Evolutionary conservation across 2,888 invertebrate species (phyloP), one percentile per base, ranked within the genome.

Genomic region (Synanthedon myopaeformis): DNA sequence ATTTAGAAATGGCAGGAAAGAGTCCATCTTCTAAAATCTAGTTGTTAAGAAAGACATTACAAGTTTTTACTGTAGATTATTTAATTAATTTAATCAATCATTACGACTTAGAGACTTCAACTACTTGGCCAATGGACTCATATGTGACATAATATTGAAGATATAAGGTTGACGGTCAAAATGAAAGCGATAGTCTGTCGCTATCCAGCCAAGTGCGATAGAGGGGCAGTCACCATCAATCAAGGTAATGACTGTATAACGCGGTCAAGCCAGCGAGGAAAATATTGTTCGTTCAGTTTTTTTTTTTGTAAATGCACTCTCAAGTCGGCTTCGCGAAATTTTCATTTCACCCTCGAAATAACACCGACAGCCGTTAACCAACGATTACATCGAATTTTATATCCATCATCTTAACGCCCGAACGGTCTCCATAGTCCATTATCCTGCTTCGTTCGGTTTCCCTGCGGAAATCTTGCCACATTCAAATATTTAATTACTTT

Each of bases 401-500:
- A 84, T 83, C 84, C 81, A 84, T 84, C 83, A 84, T 76, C 76
- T 79, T 81, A 79, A 75, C 76, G 80, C 78, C 68, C 65, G 65
- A 70, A 70, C 67, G 72, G 65, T 71, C 49, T 68, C 69, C 67
- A 71, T 70, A 72, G 66, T 77, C 83, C 83, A 82, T 84, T 84
- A 83, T 76, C 76, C 68, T 70, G 65, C 70, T 74, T 70, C 70
- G 72, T 64, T 65, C 63, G 62, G 65, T 72, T 23, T 85, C 85
- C 83, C 83, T 63, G 80, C 75, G 85, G 85, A 86, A 86, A 86
- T 86, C 86, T 84, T 81, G 70, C 84, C 84, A 79, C 85, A 84
- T 84, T 83, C 86, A 84, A 87, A 87, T 86, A 87, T 86, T 87
- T 87, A 87, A 87, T 87, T 86, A 87, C 84, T 82, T 80, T 69